Evolutionary conservation across 2,888 invertebrate species (phyloP).

Genomic region (Pyrrhosoma nymphula): DNA sequence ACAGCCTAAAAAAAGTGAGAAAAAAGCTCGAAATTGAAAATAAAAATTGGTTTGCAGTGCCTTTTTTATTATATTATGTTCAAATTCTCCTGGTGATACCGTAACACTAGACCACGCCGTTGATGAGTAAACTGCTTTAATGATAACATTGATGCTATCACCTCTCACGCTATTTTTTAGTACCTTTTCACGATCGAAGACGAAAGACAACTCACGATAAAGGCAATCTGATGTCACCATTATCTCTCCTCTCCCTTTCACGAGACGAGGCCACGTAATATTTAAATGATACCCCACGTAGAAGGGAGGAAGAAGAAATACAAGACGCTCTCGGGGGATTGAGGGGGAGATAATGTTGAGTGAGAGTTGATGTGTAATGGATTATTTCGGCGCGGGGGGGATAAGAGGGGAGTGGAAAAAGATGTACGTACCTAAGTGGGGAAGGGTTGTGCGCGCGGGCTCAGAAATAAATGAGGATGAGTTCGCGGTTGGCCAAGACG

Average conservation of each 20-base stretch:
- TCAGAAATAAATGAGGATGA: neutral
- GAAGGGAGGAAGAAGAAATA: neutral
- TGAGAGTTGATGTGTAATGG: slow-evolving; percentile 29
- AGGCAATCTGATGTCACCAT: slow-evolving; percentile 12
- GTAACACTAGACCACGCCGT: neutral
- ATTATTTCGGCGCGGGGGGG: neutral
- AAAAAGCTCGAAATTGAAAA: too few species aligned
- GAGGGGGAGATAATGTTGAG: neutral
- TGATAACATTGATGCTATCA: neutral
- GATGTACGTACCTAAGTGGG: too few species aligned
- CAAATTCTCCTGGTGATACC: neutral
- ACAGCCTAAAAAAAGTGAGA: too few species aligned
- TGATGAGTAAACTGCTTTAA: neutral
- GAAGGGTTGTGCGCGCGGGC: neutral
- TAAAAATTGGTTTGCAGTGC: too few species aligned
- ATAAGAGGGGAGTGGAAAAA: neutral
- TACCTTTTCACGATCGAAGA: neutral
- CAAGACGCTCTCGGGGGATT: neutral
- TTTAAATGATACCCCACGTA: neutral
- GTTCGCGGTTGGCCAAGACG: slow-evolving; percentile 1
- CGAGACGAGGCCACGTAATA: neutral
- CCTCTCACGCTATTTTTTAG: neutral
- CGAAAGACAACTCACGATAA: neutral
- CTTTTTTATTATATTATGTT: neutral
- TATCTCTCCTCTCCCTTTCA: neutral